Base-by-base conservation (phyloP, 92 coral and sea anemone genomes). In the Ricordea florida region DNA sequence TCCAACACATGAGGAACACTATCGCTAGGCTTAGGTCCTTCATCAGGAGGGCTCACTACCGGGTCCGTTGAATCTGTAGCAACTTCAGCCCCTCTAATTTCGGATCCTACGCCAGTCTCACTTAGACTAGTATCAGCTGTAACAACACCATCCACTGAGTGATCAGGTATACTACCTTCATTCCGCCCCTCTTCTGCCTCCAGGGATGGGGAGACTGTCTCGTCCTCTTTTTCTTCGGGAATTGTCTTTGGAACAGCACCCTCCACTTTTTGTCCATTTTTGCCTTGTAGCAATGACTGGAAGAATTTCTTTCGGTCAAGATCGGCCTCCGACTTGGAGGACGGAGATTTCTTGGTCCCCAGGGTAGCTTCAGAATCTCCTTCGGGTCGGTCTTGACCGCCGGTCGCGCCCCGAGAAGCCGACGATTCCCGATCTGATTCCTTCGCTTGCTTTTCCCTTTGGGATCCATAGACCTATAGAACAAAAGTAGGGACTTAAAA, bases 221-320 rank as follows among this genome's bases (percentile, higher is more conserved):
- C 26, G 57, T 74, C 14, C 81, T 90, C 89, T 13, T 49, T 79
- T 34, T 90, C 90, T 49, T 93, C 92, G 7, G 83, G 89, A 14
- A 86, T 93, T 21, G 74, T 80, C 17, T 57, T 36, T 5, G 69
- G 79, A 14, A 77, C 57, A 32, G 62, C 16, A 28, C 26, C 6
- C 2, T 55, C 69, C 0, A 21, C 77, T 62, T 57, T 70, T 10
- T 66, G 84, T 16, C 65, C 70, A 33, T 73, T 62, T 72, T 90
- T 93, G 23, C 66, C 55, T 40, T 92, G 93, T 38, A 96, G 80
- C 6, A 96, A 46, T 8, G 98, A 78, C 57, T 89, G 92, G 41
- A 94, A 94, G 67, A 94, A 94, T 83, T 94, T 90, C 65, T 64
- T 89, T 18, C 96, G 61, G 43, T 85, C 93, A 15, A 69, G 70